Conservation (phyloP, 37 sponge, comb jelly and placozoan species). For the Crambe crambe region DNA sequence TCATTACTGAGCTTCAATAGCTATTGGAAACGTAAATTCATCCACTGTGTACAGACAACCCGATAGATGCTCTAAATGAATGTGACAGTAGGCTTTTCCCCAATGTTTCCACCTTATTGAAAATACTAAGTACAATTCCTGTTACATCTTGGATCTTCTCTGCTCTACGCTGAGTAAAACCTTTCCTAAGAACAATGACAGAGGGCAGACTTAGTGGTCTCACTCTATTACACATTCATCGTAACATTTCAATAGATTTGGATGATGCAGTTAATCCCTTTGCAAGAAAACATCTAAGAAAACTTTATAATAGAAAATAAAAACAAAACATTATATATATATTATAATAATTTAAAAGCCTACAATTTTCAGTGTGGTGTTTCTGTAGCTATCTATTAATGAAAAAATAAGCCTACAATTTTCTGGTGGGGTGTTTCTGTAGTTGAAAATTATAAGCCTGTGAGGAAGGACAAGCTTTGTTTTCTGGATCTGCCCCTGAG, state of each 20-base stretch:
- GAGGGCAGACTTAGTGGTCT: slow-evolving; percentile 36
- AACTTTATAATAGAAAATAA: too few relatives aligned
- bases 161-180: slow-evolving; percentile 13
- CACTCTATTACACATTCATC: slow-evolving; percentile 19
- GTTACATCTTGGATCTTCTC: slow-evolving; percentile 20
- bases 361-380: neutral
- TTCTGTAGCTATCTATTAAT: too few relatives aligned
- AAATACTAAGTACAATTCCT: slow-evolving; percentile 17
- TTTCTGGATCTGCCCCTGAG: too few relatives aligned
- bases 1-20: neutral
- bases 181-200: slow-evolving; percentile 37
- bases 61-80: neutral
- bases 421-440: too few relatives aligned
- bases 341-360: neutral
- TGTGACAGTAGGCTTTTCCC: neutral
- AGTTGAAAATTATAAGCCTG: too few relatives aligned
- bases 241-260: slow-evolving; percentile 4
- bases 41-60: neutral
- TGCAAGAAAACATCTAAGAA: slow-evolving; percentile 21
- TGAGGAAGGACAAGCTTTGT: too few relatives aligned
- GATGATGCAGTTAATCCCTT: slow-evolving; percentile 9
- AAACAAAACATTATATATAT: too few relatives aligned
- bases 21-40: neutral
- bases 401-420: too few relatives aligned
- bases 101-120: neutral